Percentiles rank a stretch among this genome's conserved stretches.
Evolutionary conservation across 2,888 invertebrate species (phyloP).

Genomic region (Trachelus stipa): DNA sequence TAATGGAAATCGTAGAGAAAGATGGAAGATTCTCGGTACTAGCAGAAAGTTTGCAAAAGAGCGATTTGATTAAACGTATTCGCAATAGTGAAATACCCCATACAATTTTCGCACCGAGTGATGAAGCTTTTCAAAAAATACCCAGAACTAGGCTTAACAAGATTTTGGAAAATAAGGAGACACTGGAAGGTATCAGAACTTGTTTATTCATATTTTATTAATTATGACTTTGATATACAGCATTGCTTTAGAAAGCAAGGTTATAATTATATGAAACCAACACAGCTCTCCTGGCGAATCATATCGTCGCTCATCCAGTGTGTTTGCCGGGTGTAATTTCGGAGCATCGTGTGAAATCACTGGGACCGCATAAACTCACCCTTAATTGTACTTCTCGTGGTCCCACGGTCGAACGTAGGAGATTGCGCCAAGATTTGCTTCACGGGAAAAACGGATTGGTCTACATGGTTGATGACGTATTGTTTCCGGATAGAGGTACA

Average conservation of each 20-base stretch:
- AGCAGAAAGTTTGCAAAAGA: constrained; percentile 70
- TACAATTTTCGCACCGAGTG: constrained; percentile 76
- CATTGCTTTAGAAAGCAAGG: not conserved
- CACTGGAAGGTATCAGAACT: constrained; percentile 52
- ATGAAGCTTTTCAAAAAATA: constrained; percentile 75
- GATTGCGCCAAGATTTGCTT: constrained; percentile 63
- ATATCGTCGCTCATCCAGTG: constrained; percentile 65
- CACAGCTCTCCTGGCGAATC: constrained; percentile 65
- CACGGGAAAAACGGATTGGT: constrained; percentile 81
- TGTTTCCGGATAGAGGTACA: constrained; percentile 74
- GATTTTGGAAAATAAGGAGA: constrained; percentile 61
- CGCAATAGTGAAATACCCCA: constrained; percentile 71
- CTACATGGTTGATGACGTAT: constrained; percentile 75
- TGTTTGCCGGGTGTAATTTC: constrained; percentile 66
- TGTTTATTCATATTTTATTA: not conserved
- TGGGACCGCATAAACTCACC: constrained; percentile 59
- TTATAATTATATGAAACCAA: not conserved
- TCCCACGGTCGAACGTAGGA: constrained; percentile 60
- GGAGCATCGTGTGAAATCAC: constrained; percentile 60
- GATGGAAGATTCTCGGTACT: constrained; percentile 73
- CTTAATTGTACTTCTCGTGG: constrained; percentile 66
- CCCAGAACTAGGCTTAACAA: constrained; percentile 26
- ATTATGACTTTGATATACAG: not conserved
- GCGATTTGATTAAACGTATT: constrained; percentile 68
- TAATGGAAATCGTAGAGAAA: constrained; percentile 71